phyloP scores from a whole-genome alignment of 2,888 invertebrate species.

The Drepanosiphum platanoidis region DNA sequence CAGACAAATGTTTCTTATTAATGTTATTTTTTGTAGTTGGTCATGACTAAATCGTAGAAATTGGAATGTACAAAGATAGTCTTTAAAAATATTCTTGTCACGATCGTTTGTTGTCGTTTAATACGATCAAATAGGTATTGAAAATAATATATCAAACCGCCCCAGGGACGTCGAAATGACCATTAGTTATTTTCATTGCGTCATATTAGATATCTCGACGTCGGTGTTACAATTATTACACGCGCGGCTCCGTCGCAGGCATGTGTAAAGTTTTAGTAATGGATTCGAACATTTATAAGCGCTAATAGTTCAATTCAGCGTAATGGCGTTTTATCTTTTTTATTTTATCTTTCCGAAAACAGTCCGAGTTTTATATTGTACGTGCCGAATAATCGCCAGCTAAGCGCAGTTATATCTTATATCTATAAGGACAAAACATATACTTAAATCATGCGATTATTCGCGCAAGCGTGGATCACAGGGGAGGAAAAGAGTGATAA shows the following conservation, averaged over 20 bases:
- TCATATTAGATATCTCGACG: neutral
- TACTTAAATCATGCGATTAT: too few relatives aligned
- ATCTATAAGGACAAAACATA: too few relatives aligned
- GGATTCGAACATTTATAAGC: neutral
- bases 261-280: neutral
- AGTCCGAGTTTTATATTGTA: neutral
- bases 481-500: too few relatives aligned
- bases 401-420: too few relatives aligned
- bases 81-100: neutral
- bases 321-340: neutral
- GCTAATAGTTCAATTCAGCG: neutral
- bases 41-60: neutral
- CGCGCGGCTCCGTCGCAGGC: too few relatives aligned
- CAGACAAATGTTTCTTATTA: neutral
- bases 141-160: neutral
- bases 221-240: neutral
- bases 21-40: too few relatives aligned
- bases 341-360: neutral
- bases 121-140: neutral
- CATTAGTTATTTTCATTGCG: slow-evolving; percentile 8
- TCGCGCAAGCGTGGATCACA: too few relatives aligned
- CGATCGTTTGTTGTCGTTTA: neutral
- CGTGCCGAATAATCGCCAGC: too few relatives aligned
- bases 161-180: neutral
- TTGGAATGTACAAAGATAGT: neutral